Evolutionary conservation across 2,113 vertebrate species (phyloP), one percentile per base, ranked within the genome.

Genomic region (Miniopterus natalensis): DNA sequence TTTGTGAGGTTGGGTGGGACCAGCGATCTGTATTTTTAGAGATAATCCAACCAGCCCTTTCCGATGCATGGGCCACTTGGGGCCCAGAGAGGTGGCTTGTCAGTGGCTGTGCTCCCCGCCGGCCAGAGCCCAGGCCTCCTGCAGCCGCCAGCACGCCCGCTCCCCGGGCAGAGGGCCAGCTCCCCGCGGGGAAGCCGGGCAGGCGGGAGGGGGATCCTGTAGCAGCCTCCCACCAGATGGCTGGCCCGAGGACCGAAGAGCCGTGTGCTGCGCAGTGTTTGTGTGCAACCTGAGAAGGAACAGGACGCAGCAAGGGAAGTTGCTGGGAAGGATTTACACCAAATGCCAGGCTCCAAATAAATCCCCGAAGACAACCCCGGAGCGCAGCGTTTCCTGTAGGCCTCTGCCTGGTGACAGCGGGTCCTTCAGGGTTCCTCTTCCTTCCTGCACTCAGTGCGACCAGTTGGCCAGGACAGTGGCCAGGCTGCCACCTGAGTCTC

Each of bases 191-290:
- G n/a, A 31, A 42, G n/a, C 45, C 23, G 0, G 4, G 12, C 12
- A 17, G 14, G 20, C 1, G 7, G n/a, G 75, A 63, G 17, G 27
- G 70, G 57, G 18, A 31, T 3, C 31, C 59, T 63, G 20, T 68
- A 29, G 61, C 92, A 51, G 10, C 90, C 63, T 73, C 40, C 68
- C 70, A n/a, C 53, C 92, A 84, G 92, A 59, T 84, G 95, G 80
- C 63, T 61, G 13, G 68, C 73, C 53, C 4, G 20, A 11, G 73
- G 59, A 57, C 11, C 15, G 89, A 27, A 6, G 8, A 5, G 20
- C 59, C 47, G 9, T 2, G 57, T 40, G 31, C 61, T 31, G 6
- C 6, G 2, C 29, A 2, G 0, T 20, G 12, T 78, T 77, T 59
- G 20, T 8, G 10, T 53, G 31, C 55, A 21, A 15, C 66, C 14